Evolutionary conservation across 2,113 vertebrate genomes (phyloP).

Genomic region (Synchiropus splendidus): DNA sequence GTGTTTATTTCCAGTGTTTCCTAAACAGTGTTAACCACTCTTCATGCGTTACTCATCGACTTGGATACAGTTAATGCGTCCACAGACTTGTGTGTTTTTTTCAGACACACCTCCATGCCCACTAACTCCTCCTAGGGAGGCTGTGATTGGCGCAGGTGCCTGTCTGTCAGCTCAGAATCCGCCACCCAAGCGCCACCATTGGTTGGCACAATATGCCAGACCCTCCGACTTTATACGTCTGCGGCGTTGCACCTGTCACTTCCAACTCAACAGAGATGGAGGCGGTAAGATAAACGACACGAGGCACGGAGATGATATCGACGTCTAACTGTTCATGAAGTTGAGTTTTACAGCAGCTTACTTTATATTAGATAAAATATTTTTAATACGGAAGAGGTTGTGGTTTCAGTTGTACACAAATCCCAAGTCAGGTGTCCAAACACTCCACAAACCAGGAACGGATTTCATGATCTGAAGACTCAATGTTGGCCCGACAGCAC

Average conservation of each 20-base stretch:
- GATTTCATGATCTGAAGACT: too few species aligned
- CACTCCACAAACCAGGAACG: too few species aligned
- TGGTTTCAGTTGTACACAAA: too few species aligned
- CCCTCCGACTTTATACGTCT: slow-evolving; percentile 21
- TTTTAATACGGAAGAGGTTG: too few species aligned
- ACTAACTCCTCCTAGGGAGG: slow-evolving; percentile 34
- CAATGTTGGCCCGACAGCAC: too few species aligned
- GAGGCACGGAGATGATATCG: too few species aligned
- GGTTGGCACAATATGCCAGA: slow-evolving; percentile 35
- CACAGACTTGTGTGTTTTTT: slow-evolving; percentile 46
- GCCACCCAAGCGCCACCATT: slow-evolving; percentile 34
- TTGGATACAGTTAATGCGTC: slow-evolving; percentile 59
- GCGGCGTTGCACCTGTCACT: slow-evolving; percentile 63
- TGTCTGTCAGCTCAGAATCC: slow-evolving; percentile 31
- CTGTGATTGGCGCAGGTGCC: slow-evolving; percentile 52
- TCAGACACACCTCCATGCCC: slow-evolving; percentile 55
- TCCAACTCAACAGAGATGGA: slow-evolving; percentile 19
- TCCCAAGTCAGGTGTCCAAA: too few species aligned
- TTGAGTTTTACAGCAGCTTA: too few species aligned
- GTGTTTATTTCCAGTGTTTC: slow-evolving; percentile 41
- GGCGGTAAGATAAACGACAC: slow-evolving; percentile 6
- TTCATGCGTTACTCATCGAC: slow-evolving; percentile 67
- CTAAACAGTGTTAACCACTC: slow-evolving; percentile 54
- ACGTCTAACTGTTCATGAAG: too few species aligned
- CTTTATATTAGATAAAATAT: too few species aligned